Base-by-base conservation (phyloP, 2,113 vertebrate genomes). In the Rhodinocichla rosea region DNA sequence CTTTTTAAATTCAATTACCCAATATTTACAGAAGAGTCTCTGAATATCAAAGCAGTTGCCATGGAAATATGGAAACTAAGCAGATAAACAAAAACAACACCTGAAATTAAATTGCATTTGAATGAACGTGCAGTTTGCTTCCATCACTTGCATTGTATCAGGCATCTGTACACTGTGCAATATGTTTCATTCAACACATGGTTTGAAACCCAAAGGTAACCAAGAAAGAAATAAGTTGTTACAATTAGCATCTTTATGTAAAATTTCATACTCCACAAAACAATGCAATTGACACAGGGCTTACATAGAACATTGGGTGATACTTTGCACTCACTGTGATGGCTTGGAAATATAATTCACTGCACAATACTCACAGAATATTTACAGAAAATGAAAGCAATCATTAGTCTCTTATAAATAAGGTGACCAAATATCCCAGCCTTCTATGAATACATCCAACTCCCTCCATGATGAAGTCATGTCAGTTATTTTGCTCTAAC, bases 391-490 rank as follows among this genome's bases (percentile, higher is more conserved):
- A 97, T 6, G 56, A 97, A 90, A 69, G 74, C 84, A 68, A 65
- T 91, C 67, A 50, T 94, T 91, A 96, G 55, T 68, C 73, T 94
- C 84, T 95, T 65, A 97, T 96, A 96, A 97, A 94, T 96, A 97
- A 97, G 96, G 95, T 97, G 95, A 97, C 96, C 95, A 95, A 94
- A 94, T 80, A 96, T 64, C 90, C 87, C 70, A 14, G 65, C 77
- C 84, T 95, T 78, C 47, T 47, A 15, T 7, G 32, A 88, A 57
- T 47, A 74, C 60, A 42, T 68, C 80, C 65, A 74, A 44, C 77
- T n/a, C 81, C 75, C 64, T 83, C 55, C 63, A 37, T 9, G 28
- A 82, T 86, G 62, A 95, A 93, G n/a, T 39, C 74, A 76, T 55
- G 65, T 82, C 63, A 76, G 47, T 76, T 74, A 50, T 87, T 87